Percentiles rank a stretch among this genome's conserved stretches.
Conservation (phyloP, 2,113 vertebrate species). For the Stegastes partitus region DNA sequence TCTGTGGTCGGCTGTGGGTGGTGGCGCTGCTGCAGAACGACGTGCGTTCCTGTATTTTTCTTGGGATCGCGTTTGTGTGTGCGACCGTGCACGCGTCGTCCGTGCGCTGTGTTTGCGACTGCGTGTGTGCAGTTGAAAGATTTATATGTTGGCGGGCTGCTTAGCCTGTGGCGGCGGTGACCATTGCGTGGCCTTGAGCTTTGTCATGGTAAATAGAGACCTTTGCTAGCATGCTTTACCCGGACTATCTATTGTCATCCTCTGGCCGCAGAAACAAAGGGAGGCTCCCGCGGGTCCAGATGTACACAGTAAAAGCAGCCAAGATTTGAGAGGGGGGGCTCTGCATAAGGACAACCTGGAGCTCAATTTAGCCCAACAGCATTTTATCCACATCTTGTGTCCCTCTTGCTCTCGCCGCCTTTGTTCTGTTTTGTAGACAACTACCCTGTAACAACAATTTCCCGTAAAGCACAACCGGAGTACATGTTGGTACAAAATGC, state of each 20-base stretch:
- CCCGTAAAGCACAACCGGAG: not conserved
- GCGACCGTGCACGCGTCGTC: constrained; percentile 25
- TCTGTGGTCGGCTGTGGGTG: constrained; percentile 64
- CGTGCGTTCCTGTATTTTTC: constrained; percentile 32
- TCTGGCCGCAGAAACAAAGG: constrained; percentile 54
- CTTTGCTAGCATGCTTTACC: constrained; percentile 57
- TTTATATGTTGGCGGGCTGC: constrained; percentile 63
- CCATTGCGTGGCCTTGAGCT: constrained; percentile 65
- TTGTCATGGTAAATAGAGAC: constrained; percentile 78
- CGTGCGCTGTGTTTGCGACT: constrained; percentile 29
- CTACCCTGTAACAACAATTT: not conserved
- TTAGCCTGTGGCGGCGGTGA: constrained; percentile 59
- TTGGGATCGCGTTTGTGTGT: constrained; percentile 19
- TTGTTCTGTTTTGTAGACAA: constrained; percentile 9
- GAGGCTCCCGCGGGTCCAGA: constrained; percentile 54
- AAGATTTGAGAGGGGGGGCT: constrained; percentile 4
- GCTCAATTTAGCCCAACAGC: constrained; percentile 26
- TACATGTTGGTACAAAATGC: not conserved
- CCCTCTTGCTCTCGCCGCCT: not conserved
- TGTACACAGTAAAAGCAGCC: constrained; percentile 51
- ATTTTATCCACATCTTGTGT: constrained; percentile 19
- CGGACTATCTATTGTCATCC: constrained; percentile 60
- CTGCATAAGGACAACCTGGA: constrained; percentile 44
- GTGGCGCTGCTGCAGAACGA: constrained; percentile 14
- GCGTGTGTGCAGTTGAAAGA: constrained; percentile 29